These are phyloP conservation scores for Periophthalmus modestus DNA, from an alignment of 2,113 vertebrate species.

Conservation along the genomic window DNA sequence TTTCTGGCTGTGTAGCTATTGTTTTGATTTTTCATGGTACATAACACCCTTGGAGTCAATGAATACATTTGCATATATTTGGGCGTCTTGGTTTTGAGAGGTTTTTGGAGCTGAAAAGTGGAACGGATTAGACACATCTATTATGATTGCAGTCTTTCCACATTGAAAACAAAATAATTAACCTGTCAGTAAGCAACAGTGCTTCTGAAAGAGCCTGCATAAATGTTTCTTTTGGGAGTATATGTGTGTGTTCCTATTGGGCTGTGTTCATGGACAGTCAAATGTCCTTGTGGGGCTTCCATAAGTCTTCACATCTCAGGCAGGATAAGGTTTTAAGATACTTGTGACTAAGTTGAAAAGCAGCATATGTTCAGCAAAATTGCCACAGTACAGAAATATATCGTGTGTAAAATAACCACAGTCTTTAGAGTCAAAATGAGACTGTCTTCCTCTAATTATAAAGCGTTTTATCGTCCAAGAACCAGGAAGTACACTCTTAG, in stretches of 20 bases:
- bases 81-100: neutral
- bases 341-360: neutral
- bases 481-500: too few species aligned
- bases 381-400: too few species aligned
- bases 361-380: neutral
- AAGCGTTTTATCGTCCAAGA: too few species aligned
- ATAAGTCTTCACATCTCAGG: neutral
- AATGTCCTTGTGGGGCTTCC: neutral
- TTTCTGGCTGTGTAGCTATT: neutral
- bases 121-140: neutral
- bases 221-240: too few species aligned
- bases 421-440: too few species aligned
- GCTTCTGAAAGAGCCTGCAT: neutral
- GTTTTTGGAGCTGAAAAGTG: neutral
- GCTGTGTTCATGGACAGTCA: too few species aligned
- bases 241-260: too few species aligned
- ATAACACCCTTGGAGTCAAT: conserved; percentile 8
- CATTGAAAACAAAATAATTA: neutral
- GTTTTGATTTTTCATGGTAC: conserved; percentile 13
- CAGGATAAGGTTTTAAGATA: neutral
- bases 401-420: too few species aligned
- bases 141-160: neutral
- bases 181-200: neutral
- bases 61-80: conserved; percentile 5
- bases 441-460: too few species aligned